Conservation (phyloP, 2,888 invertebrate genomes). For the Metopia argyrocephala region DNA sequence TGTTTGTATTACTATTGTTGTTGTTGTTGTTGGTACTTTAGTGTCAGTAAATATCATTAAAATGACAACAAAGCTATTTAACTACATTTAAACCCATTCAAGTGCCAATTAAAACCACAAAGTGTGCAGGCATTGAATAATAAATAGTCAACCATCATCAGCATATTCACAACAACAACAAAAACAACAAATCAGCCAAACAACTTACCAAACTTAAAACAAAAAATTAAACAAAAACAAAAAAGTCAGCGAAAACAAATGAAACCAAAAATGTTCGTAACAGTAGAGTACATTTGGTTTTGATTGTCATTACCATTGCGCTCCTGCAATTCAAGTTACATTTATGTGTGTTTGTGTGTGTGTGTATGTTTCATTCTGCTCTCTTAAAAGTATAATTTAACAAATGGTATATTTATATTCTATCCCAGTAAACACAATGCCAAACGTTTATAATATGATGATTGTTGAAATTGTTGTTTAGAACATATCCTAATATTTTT, state of each 20-base stretch:
- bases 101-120: slow-evolving; percentile 65
- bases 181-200: slow-evolving; percentile 6
- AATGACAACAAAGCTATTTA: slow-evolving; percentile 62
- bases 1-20: slow-evolving; percentile 11
- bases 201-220: slow-evolving; percentile 22
- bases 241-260: not conserved
- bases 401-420: no score
- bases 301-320: slow-evolving; percentile 7
- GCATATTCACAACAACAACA: slow-evolving; percentile 12
- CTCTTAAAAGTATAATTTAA: not conserved
- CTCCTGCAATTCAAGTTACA: not conserved
- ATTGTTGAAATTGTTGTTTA: no score
- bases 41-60: slow-evolving; percentile 59
- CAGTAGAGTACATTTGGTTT: slow-evolving; percentile 36
- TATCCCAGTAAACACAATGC: no score
- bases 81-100: slow-evolving; percentile 64
- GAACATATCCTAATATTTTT: no score
- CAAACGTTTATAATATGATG: no score
- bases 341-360: no score
- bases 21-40: slow-evolving; percentile 23
- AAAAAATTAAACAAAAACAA: not conserved
- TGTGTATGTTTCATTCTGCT: not conserved
- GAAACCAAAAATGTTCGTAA: slow-evolving; percentile 40
- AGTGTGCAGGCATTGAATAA: slow-evolving; percentile 61
- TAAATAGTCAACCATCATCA: slow-evolving; percentile 56